Percentiles rank a stretch among this genome's conserved stretches.
These are phyloP conservation scores for Nomada ruficornis DNA, from an alignment of 2,888 invertebrate genomes.

Conservation along the genomic window DNA sequence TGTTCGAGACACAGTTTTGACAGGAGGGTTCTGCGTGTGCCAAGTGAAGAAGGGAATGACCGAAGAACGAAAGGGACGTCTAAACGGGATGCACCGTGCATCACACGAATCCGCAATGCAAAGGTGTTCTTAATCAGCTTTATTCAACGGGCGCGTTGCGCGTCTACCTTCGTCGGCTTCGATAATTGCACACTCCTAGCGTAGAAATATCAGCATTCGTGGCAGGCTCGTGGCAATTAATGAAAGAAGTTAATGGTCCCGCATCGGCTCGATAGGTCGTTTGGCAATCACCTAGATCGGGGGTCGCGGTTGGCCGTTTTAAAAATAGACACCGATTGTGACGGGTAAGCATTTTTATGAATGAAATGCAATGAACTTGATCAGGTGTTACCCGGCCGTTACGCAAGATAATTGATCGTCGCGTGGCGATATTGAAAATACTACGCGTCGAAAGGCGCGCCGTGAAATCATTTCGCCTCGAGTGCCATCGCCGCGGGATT, in stretches of 20 bases:
- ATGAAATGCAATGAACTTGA: conserved; percentile 8
- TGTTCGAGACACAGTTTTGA: conserved; percentile 56
- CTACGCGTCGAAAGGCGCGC: not conserved
- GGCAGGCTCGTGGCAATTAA: too few relatives aligned
- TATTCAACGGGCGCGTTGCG: not conserved
- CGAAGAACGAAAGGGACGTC: conserved; percentile 56
- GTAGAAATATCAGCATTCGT: too few relatives aligned
- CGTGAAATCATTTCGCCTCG: not conserved
- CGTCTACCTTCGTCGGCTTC: too few relatives aligned
- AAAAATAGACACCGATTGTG: conserved; percentile 26
- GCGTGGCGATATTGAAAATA: not conserved
- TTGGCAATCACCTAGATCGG: conserved; percentile 45
- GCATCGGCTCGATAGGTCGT: conserved; percentile 18
- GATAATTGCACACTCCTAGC: too few relatives aligned
- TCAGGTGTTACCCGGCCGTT: not conserved
- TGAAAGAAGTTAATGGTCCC: conserved; percentile 8
- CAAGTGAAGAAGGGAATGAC: conserved; percentile 63
- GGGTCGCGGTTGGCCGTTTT: conserved; percentile 14
- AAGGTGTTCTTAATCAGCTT: not conserved
- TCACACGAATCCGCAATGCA: too few relatives aligned
- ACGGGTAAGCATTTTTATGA: conserved; percentile 25
- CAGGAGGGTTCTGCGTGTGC: conserved; percentile 39
- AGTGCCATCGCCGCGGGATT: conserved; percentile 1
- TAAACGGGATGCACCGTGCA: not conserved
- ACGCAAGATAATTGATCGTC: too few relatives aligned